Evolutionary conservation across 1,140 invertebrate species (phyloP).

Genomic region (Grapholita molesta): DNA sequence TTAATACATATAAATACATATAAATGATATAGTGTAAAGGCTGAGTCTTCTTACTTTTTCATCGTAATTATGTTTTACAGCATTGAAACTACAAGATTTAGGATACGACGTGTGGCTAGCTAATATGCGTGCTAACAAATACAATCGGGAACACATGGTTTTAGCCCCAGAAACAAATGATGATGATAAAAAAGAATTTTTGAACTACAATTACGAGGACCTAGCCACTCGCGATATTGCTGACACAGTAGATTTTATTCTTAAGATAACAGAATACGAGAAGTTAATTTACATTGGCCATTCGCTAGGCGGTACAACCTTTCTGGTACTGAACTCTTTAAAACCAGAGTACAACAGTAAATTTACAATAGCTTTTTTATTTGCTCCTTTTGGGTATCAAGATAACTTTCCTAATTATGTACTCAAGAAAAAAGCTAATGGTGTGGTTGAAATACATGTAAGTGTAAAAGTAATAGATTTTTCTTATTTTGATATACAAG

Average conservation of each 20-base stretch:
- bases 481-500: neutral
- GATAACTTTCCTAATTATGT: neutral
- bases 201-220: slow-evolving; percentile 81
- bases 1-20: too few species aligned
- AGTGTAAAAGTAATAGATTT: neutral
- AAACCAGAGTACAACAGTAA: neutral
- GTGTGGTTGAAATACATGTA: neutral
- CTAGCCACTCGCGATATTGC: slow-evolving; percentile 82
- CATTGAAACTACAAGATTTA: slow-evolving; percentile 83
- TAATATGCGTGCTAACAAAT: slow-evolving; percentile 84
- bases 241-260: slow-evolving; percentile 81
- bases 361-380: neutral
- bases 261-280: slow-evolving; percentile 71
- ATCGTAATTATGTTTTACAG: slow-evolving; percentile 48
- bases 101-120: slow-evolving; percentile 87
- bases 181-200: slow-evolving; percentile 62
- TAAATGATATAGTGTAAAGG: too few species aligned
- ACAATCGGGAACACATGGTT: slow-evolving; percentile 79
- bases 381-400: neutral
- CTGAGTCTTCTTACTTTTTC: neutral
- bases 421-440: neutral
- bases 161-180: slow-evolving; percentile 65
- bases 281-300: slow-evolving; percentile 41
- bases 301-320: neutral
- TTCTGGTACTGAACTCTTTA: neutral